Evolutionary conservation across 2,113 vertebrate species (phyloP), one percentile per base, ranked within the genome.

Genomic region (Chaetodon trifascialis): DNA sequence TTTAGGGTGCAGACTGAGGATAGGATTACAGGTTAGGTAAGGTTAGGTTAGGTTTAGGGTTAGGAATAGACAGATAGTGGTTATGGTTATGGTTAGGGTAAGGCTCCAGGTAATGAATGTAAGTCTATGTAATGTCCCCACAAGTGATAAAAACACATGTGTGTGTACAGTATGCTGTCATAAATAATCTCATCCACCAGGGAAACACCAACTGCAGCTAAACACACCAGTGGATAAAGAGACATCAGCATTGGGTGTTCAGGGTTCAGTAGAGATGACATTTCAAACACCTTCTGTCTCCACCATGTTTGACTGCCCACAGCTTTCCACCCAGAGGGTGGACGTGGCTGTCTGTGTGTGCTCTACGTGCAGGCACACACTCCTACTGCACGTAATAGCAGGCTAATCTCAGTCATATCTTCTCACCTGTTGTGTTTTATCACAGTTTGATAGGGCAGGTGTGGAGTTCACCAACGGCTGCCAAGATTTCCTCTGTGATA

Each of bases 371-470:
- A 75, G 75, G 11, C 7, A 11, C 2, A 62, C 81, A 83, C 6
- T 56, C 49, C 3, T 44, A 42, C 42, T 47, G 14, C 7, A 17
- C 15, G 11, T 49, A 8, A 63, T 3, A 19, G 42, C 46, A 21
- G 49, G n/a, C 34, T 78, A 55, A 89, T 83, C 76, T 83, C 56
- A 19, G 65, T 36, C n/a, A 25, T 68, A 79, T 80, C 58, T 81
- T 3, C 34, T 23, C 76, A 79, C 73, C 79, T 80, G 79, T 11
- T 64, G 47, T 54, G 46, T 40, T 62, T n/a, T 25, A 46, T 63
- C 68, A 46, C 6, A 40, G 34, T 25, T 25, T 34, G 58, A 84
- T 64, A 64, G 25, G 46, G 11, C 83, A 76, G 81, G 80, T 76
- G 4, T 66, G 17, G 14, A 36, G 30, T 21, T 10, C 4, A 52